Percentiles rank a stretch among this genome's conserved stretches.
phyloP scores from a whole-genome alignment of 92 coral and sea anemone genomes.

The Chrysogorgia sp. region DNA sequence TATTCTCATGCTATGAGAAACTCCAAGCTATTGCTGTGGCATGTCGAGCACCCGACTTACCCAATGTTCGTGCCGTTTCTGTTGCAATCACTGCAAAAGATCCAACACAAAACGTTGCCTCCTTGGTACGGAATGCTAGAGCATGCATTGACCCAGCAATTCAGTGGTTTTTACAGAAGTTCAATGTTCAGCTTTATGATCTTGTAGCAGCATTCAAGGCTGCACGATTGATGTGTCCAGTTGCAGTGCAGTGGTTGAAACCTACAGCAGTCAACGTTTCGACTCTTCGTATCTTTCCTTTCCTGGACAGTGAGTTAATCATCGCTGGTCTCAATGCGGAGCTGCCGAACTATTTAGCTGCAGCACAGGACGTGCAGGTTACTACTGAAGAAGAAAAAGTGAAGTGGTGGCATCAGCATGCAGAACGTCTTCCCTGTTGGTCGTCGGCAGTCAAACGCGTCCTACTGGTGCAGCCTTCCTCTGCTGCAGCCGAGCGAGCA shows the following conservation, averaged over 20 bases:
- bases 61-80: slow-evolving; percentile 60
- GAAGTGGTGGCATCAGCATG: slow-evolving; percentile 62
- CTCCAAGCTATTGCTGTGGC: slow-evolving; percentile 56
- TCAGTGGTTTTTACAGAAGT: slow-evolving; percentile 47
- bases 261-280: slow-evolving; percentile 52
- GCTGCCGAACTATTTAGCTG: slow-evolving; percentile 59
- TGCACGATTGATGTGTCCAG: slow-evolving; percentile 59
- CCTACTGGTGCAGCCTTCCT: slow-evolving; percentile 49
- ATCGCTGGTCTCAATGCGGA: slow-evolving; percentile 46
- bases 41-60: slow-evolving; percentile 54
- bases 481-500: slow-evolving; percentile 57
- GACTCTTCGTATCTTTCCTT: slow-evolving; percentile 51
- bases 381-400: slow-evolving; percentile 37
- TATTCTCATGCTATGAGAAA: slow-evolving; percentile 64
- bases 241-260: slow-evolving; percentile 53
- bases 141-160: slow-evolving; percentile 45
- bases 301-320: slow-evolving; percentile 50
- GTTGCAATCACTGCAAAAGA: slow-evolving; percentile 52
- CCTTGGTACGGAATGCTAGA: slow-evolving; percentile 41
- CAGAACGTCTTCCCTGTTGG: slow-evolving; percentile 39
- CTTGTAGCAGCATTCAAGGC: slow-evolving; percentile 53
- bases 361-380: slow-evolving; percentile 54
- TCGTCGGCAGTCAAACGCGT: slow-evolving; percentile 45
- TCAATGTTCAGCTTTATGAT: slow-evolving; percentile 49
- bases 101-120: slow-evolving; percentile 46